Conservation (phyloP, 1,140 invertebrate genomes). For the Aleiodes sp. region DNA sequence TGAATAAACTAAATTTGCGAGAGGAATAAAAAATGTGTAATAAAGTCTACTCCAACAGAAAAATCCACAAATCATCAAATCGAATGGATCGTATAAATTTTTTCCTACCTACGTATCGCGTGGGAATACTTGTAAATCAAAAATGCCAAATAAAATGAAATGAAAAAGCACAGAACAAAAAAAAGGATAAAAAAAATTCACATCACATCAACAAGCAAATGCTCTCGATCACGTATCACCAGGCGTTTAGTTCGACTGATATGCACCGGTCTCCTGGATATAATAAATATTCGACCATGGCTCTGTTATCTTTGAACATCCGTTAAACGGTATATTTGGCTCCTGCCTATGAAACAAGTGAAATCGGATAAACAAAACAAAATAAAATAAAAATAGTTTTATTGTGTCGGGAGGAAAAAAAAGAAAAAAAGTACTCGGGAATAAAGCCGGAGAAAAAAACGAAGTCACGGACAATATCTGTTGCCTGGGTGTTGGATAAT, state of each 20-base stretch:
- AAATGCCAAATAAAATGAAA: constrained; percentile 2
- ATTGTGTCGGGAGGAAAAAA: neutral
- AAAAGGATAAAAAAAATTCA: neutral
- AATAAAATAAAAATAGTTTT: constrained; percentile 21
- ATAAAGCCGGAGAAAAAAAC: constrained; percentile 24
- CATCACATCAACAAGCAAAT: constrained; percentile 31
- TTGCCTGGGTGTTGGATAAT: constrained; percentile 28
- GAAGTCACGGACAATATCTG: constrained; percentile 9
- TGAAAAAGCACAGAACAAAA: too few relatives aligned
- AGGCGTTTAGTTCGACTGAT: constrained; percentile 28
- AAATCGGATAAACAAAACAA: constrained; percentile 27
- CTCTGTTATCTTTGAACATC: constrained; percentile 40
- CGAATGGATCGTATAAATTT: neutral
- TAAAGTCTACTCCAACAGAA: neutral
- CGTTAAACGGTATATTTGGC: constrained; percentile 40
- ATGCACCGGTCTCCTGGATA: constrained; percentile 33
- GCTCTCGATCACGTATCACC: constrained; percentile 40
- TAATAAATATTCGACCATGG: constrained; percentile 38
- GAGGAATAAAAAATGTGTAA: neutral
- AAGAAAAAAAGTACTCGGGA: constrained; percentile 2
- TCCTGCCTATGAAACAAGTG: constrained; percentile 35
- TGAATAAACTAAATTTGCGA: neutral
- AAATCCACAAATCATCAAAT: neutral
- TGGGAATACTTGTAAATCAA: neutral
- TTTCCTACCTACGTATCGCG: neutral